phyloP scores from a whole-genome alignment of 2,888 invertebrate species.

The Drosophila barbarae region DNA sequence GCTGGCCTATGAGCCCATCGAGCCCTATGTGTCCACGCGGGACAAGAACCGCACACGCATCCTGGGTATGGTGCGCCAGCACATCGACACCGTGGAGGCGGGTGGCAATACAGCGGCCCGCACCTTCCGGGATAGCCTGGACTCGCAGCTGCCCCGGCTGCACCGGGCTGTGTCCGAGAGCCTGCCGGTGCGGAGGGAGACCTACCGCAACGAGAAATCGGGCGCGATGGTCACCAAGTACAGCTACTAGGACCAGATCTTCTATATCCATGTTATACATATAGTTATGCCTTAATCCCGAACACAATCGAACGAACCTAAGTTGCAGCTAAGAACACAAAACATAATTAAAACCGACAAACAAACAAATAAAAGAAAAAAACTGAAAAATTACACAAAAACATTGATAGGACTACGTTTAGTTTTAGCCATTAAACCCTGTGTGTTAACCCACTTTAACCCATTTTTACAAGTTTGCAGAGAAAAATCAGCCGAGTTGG shows the following conservation, averaged over 20 bases:
- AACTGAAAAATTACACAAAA: conserved; percentile 16
- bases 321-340: conserved; percentile 27
- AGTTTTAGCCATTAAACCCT: conserved; percentile 19
- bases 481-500: conserved; percentile 5
- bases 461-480: conserved; percentile 17
- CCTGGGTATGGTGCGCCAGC: conserved; percentile 82
- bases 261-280: neutral
- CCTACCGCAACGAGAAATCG: conserved; percentile 72
- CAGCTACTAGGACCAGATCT: conserved; percentile 52
- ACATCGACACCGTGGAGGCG: conserved; percentile 82
- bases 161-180: conserved; percentile 80
- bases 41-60: conserved; percentile 85
- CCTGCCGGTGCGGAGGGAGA: conserved; percentile 71
- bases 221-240: conserved; percentile 76
- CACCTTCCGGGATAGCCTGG: conserved; percentile 84
- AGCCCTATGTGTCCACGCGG: conserved; percentile 85
- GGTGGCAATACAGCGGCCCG: conserved; percentile 81
- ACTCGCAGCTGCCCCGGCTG: conserved; percentile 83
- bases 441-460: conserved; percentile 38
- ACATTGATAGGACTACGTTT: conserved; percentile 18
- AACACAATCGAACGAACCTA: conserved; percentile 28
- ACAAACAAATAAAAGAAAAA: conserved; percentile 19
- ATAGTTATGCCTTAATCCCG: conserved; percentile 8
- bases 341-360: conserved; percentile 3
- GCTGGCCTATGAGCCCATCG: conserved; percentile 82